phyloP scores from a whole-genome alignment of 2,888 invertebrate genomes.

The Ernsta delagoae region DNA sequence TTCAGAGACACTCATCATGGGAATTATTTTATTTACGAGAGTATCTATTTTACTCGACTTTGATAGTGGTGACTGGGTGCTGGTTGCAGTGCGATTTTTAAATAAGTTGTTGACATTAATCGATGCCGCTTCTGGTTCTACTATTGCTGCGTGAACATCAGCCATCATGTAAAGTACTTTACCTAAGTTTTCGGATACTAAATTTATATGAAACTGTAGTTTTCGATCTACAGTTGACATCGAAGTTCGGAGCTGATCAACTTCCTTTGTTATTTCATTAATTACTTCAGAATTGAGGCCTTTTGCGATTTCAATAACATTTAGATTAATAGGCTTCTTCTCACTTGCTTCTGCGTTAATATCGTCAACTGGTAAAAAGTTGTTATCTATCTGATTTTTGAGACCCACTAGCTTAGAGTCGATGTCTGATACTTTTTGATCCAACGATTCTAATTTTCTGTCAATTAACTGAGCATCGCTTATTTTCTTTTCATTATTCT shows the following conservation, averaged over 20 bases:
- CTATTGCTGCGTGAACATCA: conserved; percentile 93
- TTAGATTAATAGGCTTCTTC: conserved; percentile 93
- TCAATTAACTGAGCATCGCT: conserved; percentile 83
- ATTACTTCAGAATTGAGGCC: conserved; percentile 93
- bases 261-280: conserved; percentile 91
- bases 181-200: conserved; percentile 92
- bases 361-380: conserved; percentile 92
- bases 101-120: conserved; percentile 80
- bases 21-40: conserved; percentile 92
- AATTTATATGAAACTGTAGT: conserved; percentile 92
- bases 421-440: conserved; percentile 93
- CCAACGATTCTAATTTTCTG: conserved; percentile 88
- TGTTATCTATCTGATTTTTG: conserved; percentile 93
- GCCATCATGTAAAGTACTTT: conserved; percentile 91
- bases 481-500: conserved; percentile 51
- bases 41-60: conserved; percentile 91
- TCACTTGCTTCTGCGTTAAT: conserved; percentile 95
- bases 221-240: conserved; percentile 92
- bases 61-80: conserved; percentile 83
- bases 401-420: conserved; percentile 91
- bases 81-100: conserved; percentile 84
- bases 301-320: conserved; percentile 92
- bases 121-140: conserved; percentile 87
- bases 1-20: conserved; percentile 93
- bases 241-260: conserved; percentile 90